Conservation (phyloP, 2,888 invertebrate genomes). For the Eupeodes latifasciatus region DNA sequence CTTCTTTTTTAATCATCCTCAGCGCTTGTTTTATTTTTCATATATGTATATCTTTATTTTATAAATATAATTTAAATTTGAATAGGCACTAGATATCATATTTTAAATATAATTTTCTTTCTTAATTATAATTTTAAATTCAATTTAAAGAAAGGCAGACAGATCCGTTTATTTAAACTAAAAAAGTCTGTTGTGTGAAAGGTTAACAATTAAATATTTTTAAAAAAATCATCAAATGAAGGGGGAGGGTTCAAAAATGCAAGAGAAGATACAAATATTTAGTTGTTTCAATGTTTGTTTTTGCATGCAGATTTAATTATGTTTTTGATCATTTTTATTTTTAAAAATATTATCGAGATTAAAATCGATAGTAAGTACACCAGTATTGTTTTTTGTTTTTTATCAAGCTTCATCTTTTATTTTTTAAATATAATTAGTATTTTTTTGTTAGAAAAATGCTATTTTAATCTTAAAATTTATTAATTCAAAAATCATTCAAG, state of each 20-base stretch:
- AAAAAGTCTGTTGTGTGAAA: background rate
- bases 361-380: background rate
- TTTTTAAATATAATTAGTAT: conserved; percentile 15
- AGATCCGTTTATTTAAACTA: conserved; percentile 30
- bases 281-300: conserved; percentile 6
- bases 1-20: conserved; percentile 27
- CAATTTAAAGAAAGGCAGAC: conserved; percentile 53
- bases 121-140: conserved; percentile 28
- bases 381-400: background rate
- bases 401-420: conserved; percentile 16
- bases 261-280: conserved; percentile 15
- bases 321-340: background rate
- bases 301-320: background rate
- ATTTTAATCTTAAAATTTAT: conserved; percentile 43
- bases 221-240: conserved; percentile 27
- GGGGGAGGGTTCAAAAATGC: conserved; percentile 45
- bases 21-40: conserved; percentile 27
- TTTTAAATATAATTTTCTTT: conserved; percentile 36
- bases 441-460: conserved; percentile 62
- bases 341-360: background rate
- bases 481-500: conserved; percentile 46
- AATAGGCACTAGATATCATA: conserved; percentile 75
- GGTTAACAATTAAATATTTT: conserved; percentile 14
- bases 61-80: conserved; percentile 64
- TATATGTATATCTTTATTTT: conserved; percentile 32